Evolutionary conservation across 2,113 vertebrate genomes (phyloP).

Genomic region (Oncorhynchus nerka): DNA sequence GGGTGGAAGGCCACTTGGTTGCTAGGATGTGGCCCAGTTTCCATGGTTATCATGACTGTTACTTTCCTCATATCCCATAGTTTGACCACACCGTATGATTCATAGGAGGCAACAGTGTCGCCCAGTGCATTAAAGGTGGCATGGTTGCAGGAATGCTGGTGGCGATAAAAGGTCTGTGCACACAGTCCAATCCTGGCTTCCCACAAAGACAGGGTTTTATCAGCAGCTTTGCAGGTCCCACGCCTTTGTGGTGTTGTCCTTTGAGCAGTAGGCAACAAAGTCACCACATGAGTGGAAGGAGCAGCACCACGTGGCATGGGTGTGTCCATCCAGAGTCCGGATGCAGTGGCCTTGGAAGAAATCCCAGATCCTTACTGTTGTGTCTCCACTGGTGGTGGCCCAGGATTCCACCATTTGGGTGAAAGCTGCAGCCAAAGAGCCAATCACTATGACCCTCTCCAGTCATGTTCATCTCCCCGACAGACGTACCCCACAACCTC

Average conservation of each 20-base stretch:
- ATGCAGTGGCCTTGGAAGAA: conserved; percentile 56
- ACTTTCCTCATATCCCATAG: conserved; percentile 81
- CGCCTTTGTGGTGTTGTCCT: conserved; percentile 71
- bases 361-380: conserved; percentile 74
- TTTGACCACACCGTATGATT: conserved; percentile 71
- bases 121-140: conserved; percentile 70
- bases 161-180: conserved; percentile 76
- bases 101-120: conserved; percentile 78
- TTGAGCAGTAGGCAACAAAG: conserved; percentile 83
- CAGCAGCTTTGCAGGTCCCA: conserved; percentile 77
- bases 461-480: conserved; percentile 69
- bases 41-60: conserved; percentile 58
- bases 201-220: conserved; percentile 58
- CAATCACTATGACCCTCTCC: conserved; percentile 78
- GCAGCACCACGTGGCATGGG: conserved; percentile 71
- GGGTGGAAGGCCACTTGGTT: conserved; percentile 79
- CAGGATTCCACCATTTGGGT: conserved; percentile 72
- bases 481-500: conserved; percentile 73
- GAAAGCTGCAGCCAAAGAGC: conserved; percentile 79
- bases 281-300: conserved; percentile 77
- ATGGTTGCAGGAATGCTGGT: conserved; percentile 78
- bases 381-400: conserved; percentile 74
- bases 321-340: conserved; percentile 68
- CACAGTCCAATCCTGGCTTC: conserved; percentile 69
- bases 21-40: conserved; percentile 71